A percentile compares a stretch with the other conserved stretches of the same genome.
phyloP scores from a whole-genome alignment of 2,888 invertebrate species.

The Meandrusa payeni region DNA sequence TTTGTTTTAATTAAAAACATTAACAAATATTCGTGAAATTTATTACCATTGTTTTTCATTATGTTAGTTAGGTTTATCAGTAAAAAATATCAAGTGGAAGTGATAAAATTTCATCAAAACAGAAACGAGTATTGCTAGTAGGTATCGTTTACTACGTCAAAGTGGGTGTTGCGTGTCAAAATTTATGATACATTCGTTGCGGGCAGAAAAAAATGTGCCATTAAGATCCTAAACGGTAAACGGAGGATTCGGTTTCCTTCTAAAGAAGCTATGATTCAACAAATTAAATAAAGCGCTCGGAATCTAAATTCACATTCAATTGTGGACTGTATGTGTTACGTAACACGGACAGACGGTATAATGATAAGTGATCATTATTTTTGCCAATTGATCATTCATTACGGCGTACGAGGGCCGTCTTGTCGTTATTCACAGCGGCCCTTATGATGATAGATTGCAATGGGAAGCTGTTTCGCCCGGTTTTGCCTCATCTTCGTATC shows the following conservation, averaged over 20 bases:
- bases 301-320: conserved; percentile 10
- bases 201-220: conserved; percentile 50
- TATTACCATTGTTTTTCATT: too few relatives aligned
- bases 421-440: conserved; percentile 42
- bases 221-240: conserved; percentile 72
- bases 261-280: conserved; percentile 39
- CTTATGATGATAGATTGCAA: conserved; percentile 56
- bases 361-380: background rate
- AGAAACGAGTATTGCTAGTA: conserved; percentile 34
- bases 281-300: conserved; percentile 19
- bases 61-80: too few relatives aligned
- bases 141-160: conserved; percentile 38
- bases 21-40: too few relatives aligned
- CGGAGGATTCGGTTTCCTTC: conserved; percentile 64
- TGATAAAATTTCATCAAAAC: conserved; percentile 31
- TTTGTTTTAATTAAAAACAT: too few relatives aligned
- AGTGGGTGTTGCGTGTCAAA: conserved; percentile 66
- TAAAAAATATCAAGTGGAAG: conserved; percentile 27
- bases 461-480: conserved; percentile 45
- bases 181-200: conserved; percentile 66
- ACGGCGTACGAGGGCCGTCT: conserved; percentile 33
- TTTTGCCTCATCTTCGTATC: conserved; percentile 16
- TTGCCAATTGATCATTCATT: conserved; percentile 36
- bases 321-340: conserved; percentile 23
- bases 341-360: too few relatives aligned